phyloP scores from a whole-genome alignment of 1,140 invertebrate genomes.

The Brachionus plicatilis region DNA sequence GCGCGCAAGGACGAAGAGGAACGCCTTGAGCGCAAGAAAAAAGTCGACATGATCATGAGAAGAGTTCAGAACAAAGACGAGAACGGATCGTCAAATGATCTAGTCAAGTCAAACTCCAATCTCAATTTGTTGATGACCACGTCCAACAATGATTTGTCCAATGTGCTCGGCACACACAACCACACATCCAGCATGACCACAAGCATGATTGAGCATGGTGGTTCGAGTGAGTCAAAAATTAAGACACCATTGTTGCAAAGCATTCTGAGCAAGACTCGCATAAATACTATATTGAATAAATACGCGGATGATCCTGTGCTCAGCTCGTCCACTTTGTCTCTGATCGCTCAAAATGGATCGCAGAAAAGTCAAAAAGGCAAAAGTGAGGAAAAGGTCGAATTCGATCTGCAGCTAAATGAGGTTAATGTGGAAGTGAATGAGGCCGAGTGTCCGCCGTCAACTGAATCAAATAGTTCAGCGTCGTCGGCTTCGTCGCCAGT shows the following conservation, averaged over 20 bases:
- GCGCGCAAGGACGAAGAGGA: slow-evolving; percentile 32
- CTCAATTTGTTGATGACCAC: neutral
- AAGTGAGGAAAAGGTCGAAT: neutral
- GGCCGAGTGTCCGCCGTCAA: neutral
- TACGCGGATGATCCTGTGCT: slow-evolving; percentile 39
- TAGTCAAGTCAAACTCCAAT: slow-evolving; percentile 4
- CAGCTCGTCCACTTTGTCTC: slow-evolving; percentile 34
- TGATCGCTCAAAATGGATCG: slow-evolving; percentile 6
- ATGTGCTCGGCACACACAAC: neutral
- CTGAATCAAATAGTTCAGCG: neutral
- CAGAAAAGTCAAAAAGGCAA: neutral
- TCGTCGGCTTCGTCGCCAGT: slow-evolving; percentile 28
- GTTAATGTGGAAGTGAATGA: slow-evolving; percentile 26
- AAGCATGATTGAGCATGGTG: slow-evolving; percentile 18
- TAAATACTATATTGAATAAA: slow-evolving; percentile 32
- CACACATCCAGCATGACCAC: slow-evolving; percentile 26
- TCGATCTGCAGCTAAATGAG: slow-evolving; percentile 14
- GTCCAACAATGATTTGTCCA: slow-evolving; percentile 4
- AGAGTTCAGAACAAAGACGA: slow-evolving; percentile 37
- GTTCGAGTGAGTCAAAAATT: slow-evolving; percentile 2
- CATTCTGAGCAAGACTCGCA: slow-evolving; percentile 35
- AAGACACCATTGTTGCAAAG: slow-evolving; percentile 37
- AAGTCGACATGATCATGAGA: slow-evolving; percentile 37
- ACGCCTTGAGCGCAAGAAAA: slow-evolving; percentile 22
- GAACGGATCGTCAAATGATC: neutral